Percentiles rank a stretch among this genome's conserved stretches.
Evolutionary conservation across 2,888 invertebrate species (phyloP).

Genomic region (Rhogogaster chlorosoma): DNA sequence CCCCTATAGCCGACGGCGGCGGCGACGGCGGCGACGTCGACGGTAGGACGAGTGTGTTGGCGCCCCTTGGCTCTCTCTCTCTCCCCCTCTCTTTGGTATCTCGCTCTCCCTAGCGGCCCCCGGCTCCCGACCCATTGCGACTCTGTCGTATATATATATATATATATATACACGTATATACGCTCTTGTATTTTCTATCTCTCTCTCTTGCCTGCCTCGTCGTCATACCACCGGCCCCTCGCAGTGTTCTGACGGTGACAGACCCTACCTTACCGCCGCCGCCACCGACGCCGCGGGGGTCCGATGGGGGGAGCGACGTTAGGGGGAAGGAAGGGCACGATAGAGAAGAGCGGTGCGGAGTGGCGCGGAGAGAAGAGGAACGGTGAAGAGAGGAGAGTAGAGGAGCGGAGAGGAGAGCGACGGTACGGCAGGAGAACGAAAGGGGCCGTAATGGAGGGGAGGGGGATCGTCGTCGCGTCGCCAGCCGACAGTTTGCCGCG

Average conservation of each 20-base stretch:
- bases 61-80: slow-evolving; percentile 65
- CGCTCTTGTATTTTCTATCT: slow-evolving; percentile 78
- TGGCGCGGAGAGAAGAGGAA: slow-evolving; percentile 54
- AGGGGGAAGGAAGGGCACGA: slow-evolving; percentile 56
- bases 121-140: slow-evolving; percentile 77
- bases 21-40: slow-evolving; percentile 47
- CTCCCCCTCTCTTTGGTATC: slow-evolving; percentile 54
- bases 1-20: slow-evolving; percentile 69
- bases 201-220: slow-evolving; percentile 75
- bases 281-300: slow-evolving; percentile 58
- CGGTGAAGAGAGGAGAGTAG: slow-evolving; percentile 44
- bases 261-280: slow-evolving; percentile 74
- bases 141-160: slow-evolving; percentile 77
- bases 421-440: slow-evolving; percentile 64
- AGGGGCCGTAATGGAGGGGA: slow-evolving; percentile 68
- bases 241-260: slow-evolving; percentile 78
- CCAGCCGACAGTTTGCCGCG: slow-evolving; percentile 87
- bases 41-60: slow-evolving; percentile 62
- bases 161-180: slow-evolving; percentile 77
- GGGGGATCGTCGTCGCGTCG: slow-evolving; percentile 75
- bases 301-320: slow-evolving; percentile 77
- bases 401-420: slow-evolving; percentile 56
- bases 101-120: slow-evolving; percentile 74
- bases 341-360: slow-evolving; percentile 61
- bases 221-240: slow-evolving; percentile 78